Conservation (phyloP, 2,888 invertebrate species). For the Nudaria mundana region DNA sequence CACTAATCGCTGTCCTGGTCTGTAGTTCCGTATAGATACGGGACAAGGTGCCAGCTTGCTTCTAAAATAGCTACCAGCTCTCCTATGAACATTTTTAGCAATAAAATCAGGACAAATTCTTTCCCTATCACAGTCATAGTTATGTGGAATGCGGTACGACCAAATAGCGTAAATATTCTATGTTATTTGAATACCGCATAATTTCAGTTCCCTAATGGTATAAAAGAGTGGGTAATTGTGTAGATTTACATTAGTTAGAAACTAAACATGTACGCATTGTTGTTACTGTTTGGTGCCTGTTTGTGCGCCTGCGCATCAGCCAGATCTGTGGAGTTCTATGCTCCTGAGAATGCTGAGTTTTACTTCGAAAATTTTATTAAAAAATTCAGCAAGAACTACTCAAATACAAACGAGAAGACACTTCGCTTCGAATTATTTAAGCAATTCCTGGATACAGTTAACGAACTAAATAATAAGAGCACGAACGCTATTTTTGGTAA, state of each 20-base stretch:
- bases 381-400: slow-evolving; percentile 6
- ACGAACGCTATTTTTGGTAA: slow-evolving; percentile 11
- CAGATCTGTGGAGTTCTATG: neutral
- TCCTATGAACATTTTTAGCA: too few species aligned
- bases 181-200: too few species aligned
- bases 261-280: slow-evolving; percentile 2
- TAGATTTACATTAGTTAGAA: neutral
- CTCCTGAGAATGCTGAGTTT: slow-evolving; percentile 8
- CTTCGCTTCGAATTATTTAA: slow-evolving; percentile 10
- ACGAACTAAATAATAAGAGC: slow-evolving; percentile 3
- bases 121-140: too few species aligned
- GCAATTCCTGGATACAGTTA: slow-evolving; percentile 9
- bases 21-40: too few species aligned
- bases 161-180: too few species aligned
- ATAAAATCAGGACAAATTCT: too few species aligned
- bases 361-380: slow-evolving; percentile 16
- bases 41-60: too few species aligned
- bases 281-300: slow-evolving; percentile 2
- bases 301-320: neutral
- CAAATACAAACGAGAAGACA: slow-evolving; percentile 9
- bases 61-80: too few species aligned
- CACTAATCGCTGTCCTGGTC: too few species aligned
- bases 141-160: too few species aligned
- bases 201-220: too few species aligned
- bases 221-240: too few species aligned